These are phyloP conservation scores for Syngnathoides biaculeatus DNA, from an alignment of 2,113 vertebrate genomes.

Conservation along the genomic window DNA sequence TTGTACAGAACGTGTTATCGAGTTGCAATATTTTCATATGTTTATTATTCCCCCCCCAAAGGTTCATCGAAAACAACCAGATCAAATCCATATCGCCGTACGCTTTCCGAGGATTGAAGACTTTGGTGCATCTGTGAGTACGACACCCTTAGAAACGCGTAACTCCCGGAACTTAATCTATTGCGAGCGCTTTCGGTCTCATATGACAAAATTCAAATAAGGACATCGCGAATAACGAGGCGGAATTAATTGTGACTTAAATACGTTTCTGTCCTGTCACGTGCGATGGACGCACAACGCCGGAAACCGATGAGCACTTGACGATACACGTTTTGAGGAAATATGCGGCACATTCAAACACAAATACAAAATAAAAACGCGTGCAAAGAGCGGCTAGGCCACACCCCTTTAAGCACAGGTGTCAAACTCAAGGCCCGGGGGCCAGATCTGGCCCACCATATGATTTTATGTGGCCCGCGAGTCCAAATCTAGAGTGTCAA, in stretches of 20 bases:
- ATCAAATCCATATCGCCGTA: constrained; percentile 91
- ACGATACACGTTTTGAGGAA: too few species aligned
- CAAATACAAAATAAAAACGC: too few species aligned
- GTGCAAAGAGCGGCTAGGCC: too few species aligned
- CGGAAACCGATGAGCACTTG: background rate
- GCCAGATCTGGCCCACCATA: too few species aligned
- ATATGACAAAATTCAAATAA: background rate
- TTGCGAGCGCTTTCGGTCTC: background rate
- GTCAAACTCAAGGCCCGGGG: too few species aligned
- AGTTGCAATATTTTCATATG: background rate
- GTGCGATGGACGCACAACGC: background rate
- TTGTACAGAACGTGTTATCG: background rate
- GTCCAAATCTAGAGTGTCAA: too few species aligned
- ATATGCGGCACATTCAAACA: too few species aligned
- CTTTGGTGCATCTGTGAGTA: constrained; percentile 97
- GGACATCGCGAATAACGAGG: background rate
- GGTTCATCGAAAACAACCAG: constrained; percentile 98
- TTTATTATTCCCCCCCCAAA: constrained; percentile 65
- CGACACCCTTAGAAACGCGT: background rate
- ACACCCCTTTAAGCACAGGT: too few species aligned
- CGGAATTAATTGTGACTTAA: background rate
- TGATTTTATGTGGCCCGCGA: too few species aligned
- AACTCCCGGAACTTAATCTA: background rate
- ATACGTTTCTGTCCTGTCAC: background rate
- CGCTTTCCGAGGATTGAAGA: constrained; percentile 93